phyloP scores from a whole-genome alignment of 1,140 invertebrate genomes.

The Zaprionus camerounensis region DNA sequence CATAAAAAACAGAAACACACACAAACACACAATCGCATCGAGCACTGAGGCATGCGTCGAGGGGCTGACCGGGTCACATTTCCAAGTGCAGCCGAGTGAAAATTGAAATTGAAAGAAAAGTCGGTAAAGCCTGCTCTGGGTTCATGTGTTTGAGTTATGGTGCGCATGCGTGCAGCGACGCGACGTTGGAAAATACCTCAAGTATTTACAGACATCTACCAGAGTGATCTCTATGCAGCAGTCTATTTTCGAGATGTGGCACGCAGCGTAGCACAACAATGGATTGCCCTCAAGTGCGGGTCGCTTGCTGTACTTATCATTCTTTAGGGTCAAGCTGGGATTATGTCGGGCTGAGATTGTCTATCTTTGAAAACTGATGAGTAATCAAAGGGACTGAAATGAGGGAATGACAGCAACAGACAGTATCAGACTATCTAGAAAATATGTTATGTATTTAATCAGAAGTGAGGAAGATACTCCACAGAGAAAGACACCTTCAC shows the following conservation, averaged over 20 bases:
- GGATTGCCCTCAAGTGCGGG: constrained; percentile 28
- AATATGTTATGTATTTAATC: neutral
- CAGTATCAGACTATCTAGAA: neutral
- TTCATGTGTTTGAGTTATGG: constrained; percentile 77
- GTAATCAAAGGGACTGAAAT: constrained; percentile 7
- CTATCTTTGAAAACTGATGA: constrained; percentile 21
- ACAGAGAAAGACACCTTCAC: neutral
- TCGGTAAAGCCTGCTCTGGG: neutral
- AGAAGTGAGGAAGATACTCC: neutral
- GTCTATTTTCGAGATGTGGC: constrained; percentile 44
- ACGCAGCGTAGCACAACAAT: constrained; percentile 32
- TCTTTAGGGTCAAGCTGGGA: constrained; percentile 32
- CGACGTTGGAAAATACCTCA: constrained; percentile 44
- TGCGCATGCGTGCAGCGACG: constrained; percentile 73
- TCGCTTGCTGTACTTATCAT: constrained; percentile 35
- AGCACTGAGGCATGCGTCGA: constrained; percentile 47
- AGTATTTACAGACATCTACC: constrained; percentile 37
- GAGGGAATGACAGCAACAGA: neutral
- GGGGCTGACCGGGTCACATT: constrained; percentile 48
- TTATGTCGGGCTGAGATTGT: constrained; percentile 20
- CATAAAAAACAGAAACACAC: constrained; percentile 25
- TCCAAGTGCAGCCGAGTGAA: constrained; percentile 64
- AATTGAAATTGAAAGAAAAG: constrained; percentile 54
- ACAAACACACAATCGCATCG: neutral
- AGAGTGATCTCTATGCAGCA: constrained; percentile 18